phyloP scores from a whole-genome alignment of 2,888 invertebrate species.

The Plebejus argus region DNA sequence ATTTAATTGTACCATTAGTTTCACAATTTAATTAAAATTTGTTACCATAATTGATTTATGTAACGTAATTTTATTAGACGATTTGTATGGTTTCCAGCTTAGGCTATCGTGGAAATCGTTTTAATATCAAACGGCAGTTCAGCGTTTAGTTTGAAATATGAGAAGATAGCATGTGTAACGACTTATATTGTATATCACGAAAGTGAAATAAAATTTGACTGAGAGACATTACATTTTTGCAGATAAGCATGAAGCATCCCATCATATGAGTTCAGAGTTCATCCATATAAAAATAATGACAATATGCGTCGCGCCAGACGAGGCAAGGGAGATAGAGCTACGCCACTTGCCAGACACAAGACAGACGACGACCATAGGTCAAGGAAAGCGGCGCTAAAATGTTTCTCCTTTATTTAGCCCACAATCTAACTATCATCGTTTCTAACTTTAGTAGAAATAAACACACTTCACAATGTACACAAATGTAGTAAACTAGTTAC shows the following conservation, averaged over 20 bases:
- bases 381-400: constrained; percentile 57
- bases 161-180: background rate
- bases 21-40: constrained; percentile 32
- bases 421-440: background rate
- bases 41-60: constrained; percentile 27
- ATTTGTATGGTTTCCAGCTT: constrained; percentile 30
- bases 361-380: constrained; percentile 53
- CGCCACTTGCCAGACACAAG: constrained; percentile 44
- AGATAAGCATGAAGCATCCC: background rate
- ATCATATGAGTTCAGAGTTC: background rate
- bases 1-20: constrained; percentile 30
- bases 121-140: background rate
- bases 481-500: background rate
- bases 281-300: constrained; percentile 4
- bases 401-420: constrained; percentile 24
- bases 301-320: constrained; percentile 43
- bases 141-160: background rate
- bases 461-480: background rate
- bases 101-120: background rate
- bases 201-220: background rate
- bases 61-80: constrained; percentile 29
- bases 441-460: background rate
- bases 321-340: constrained; percentile 32
- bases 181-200: too few species aligned
- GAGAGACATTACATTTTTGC: constrained; percentile 35